Evolutionary conservation across 1,140 invertebrate species (phyloP).

Genomic region (Colletes gigas): DNA sequence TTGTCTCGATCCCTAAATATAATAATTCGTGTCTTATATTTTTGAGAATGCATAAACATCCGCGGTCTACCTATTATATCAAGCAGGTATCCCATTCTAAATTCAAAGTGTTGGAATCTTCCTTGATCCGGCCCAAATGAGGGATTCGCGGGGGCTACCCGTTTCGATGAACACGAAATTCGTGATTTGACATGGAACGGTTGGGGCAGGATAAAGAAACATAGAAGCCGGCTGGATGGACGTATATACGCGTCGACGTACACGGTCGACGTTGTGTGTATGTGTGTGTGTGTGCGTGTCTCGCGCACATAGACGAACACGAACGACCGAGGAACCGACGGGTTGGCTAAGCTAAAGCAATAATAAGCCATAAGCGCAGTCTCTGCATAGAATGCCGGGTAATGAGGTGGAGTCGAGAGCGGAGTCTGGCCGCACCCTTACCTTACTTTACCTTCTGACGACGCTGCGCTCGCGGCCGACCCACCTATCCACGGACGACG

Average conservation of each 20-base stretch:
- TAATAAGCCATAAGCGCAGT: conserved; percentile 79
- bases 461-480: conserved; percentile 66
- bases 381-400: conserved; percentile 81
- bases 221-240: neutral
- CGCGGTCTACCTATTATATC: too few species aligned
- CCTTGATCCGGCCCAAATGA: too few species aligned
- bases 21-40: too few species aligned
- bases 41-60: too few species aligned
- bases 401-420: conserved; percentile 80
- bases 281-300: neutral
- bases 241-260: conserved; percentile 3
- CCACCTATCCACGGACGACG: conserved; percentile 70
- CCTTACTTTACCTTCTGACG: conserved; percentile 74
- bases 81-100: too few species aligned
- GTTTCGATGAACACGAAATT: neutral
- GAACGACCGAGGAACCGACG: conserved; percentile 64
- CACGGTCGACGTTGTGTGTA: neutral
- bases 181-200: neutral
- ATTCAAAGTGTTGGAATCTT: too few species aligned
- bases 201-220: neutral
- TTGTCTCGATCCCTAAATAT: too few species aligned
- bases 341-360: conserved; percentile 76
- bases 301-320: conserved; percentile 20
- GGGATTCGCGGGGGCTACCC: too few species aligned
- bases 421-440: conserved; percentile 80